Evolutionary conservation across 92 coral and sea anemone genomes (phyloP), one percentile per base, ranked within the genome.

Genomic region (Zoanthus sociatus): DNA sequence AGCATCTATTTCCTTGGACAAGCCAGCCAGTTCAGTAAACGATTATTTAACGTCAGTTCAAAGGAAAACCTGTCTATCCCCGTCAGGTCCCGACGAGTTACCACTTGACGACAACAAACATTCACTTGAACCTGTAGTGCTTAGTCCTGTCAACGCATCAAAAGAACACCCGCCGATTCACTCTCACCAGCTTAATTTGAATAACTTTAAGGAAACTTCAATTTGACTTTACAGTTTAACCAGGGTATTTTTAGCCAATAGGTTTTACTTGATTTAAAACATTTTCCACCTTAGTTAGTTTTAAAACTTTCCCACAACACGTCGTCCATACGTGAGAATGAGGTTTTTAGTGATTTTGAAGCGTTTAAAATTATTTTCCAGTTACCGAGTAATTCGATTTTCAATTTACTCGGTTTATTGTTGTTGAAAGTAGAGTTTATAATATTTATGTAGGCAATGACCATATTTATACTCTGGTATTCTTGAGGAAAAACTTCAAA

Each of bases 41-140:
- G 98, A 94, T 79, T 67, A 72, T 42, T 78, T 93, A 67, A 94
- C 98, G 13, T 95, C 94, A 21, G 72, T 93, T 16, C 94, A 94
- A 71, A 93, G 93, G 89, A 95, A 93, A 76, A 88, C 96, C 8
- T 91, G 96, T 48, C 98, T 94, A 12, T 92, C 98, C 55, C 92
- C 98, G 71, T 91, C 98, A 42, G 97, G 87, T 70, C 76, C 68
- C 81, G 98, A 95, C 48, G 92, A 90, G 42, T 31, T 46, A 75
- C 58, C 94, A 64, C 55, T 77, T 61, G 98, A 95, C 14, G 93
- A 91, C 83, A 94, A 91, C 31, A 88, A 83, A 86, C 53, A 79
- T 9, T 90, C 83, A 32, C 74, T 77, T 10, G 91, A 87, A 9
- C 86, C 78, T 32, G 86, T 75, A 11, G 73, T 81, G 46, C 79